Base-by-base conservation (phyloP, 64 coral and sea anemone genomes). In the Hydrozoanthus tunicans region DNA sequence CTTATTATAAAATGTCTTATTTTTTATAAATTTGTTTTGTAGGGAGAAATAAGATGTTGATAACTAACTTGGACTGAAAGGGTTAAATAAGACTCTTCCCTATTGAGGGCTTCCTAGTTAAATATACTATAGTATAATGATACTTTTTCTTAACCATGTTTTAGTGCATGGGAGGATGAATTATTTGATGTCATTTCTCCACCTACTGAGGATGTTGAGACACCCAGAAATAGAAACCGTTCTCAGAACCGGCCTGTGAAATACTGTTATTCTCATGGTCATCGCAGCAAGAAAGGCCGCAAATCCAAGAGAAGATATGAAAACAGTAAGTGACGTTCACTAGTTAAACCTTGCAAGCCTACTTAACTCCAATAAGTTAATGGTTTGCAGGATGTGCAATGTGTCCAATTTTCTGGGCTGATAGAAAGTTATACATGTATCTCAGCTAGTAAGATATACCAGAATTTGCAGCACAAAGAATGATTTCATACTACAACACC, bases 261-360 rank as follows among this genome's bases (percentile, higher is more conserved):
- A 58, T 81, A 85, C 65, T 90, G 80, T 74, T 57, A 84, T 53
- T 69, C 68, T 6, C 89, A 84, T 13, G 93, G 58, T 51, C 60
- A 79, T 12, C 73, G 62, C 5, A 82, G 70, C 13, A 94, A 90
- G 77, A 90, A 73, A 32, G 93, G 93, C 5, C 89, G 58, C 79
- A 90, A 68, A 32, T 69, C 88, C 5, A 94, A 69, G 88, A 90
- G 80, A 57, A 83, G 93, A 82, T 71, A 90, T 84, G 93, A 94
- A 84, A 94, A 94, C 77, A 90, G 93, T 94, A 13, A 78, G 93
- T 61, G 32, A 43, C 32, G 12, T 69, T 69, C 58, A 11, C 58
- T 58, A 78, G 43, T 43, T 6, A 58, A 17, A 6, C 32, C 32
- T 43, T 43, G 32, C 32, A 43, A 43, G 32, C 32, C 32, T 43